Evolutionary conservation across 2,797 vertebrate species (phyloP).

Genomic region (Ficedula albicollis): DNA sequence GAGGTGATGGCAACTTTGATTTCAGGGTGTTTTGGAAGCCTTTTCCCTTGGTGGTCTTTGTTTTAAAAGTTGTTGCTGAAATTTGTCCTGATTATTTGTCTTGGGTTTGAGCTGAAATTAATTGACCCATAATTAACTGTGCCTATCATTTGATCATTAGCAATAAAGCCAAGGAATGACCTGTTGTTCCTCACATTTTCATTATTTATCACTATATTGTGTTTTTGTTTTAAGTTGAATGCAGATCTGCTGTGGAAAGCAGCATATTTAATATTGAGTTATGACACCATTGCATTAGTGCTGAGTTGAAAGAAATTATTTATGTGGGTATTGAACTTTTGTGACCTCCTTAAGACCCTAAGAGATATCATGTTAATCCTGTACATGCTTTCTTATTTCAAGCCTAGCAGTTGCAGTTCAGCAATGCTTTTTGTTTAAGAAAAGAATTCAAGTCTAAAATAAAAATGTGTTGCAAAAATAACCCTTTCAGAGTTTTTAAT

Average conservation of each 20-base stretch:
- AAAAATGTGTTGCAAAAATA: not conserved
- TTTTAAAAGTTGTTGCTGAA: not conserved
- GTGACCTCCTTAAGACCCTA: not conserved
- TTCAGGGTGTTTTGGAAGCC: not conserved
- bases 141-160: not conserved
- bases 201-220: not conserved
- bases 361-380: accelerated
- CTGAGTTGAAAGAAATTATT: not conserved
- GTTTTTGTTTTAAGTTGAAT: not conserved
- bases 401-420: not conserved
- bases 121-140: not conserved
- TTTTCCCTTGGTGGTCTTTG: not conserved
- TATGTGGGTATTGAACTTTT: not conserved
- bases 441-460: not conserved
- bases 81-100: not conserved
- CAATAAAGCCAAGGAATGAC: not conserved
- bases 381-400: not conserved
- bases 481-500: not conserved
- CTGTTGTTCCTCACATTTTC: not conserved
- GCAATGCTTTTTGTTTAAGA: not conserved
- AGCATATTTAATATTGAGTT: not conserved
- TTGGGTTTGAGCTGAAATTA: not conserved
- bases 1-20: not conserved
- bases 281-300: not conserved
- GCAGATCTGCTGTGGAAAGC: not conserved